Evolutionary conservation across 2,113 vertebrate species (phyloP).

Genomic region (Phaethon lepturus): DNA sequence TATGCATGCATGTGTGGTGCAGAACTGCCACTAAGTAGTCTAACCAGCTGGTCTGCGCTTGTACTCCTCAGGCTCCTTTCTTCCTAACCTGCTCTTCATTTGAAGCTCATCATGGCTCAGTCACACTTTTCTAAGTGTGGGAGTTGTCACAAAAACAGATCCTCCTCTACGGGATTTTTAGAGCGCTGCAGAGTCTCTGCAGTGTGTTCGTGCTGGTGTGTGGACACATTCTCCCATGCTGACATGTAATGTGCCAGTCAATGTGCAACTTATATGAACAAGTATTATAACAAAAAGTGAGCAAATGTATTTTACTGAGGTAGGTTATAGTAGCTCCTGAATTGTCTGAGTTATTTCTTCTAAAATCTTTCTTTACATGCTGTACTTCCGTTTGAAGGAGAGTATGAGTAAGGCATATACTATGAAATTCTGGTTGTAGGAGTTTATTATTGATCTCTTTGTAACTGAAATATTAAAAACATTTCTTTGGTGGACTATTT

Average conservation of each 20-base stretch:
- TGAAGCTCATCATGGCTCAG: not conserved
- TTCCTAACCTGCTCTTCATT: not conserved
- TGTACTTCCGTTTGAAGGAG: not conserved
- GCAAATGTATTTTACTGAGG: not conserved
- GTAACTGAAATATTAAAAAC: conserved; percentile 29
- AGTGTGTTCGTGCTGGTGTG: not conserved
- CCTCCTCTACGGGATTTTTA: not conserved
- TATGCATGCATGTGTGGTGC: not conserved
- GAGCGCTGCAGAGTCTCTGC: not conserved
- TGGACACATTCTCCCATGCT: not conserved
- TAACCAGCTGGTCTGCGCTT: not conserved
- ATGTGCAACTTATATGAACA: not conserved
- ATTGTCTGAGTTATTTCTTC: not conserved
- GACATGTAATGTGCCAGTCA: not conserved
- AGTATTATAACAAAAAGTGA: not conserved
- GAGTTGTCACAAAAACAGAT: not conserved
- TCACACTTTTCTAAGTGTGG: not conserved
- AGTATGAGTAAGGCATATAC: not conserved
- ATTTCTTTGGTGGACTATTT: conserved; percentile 41
- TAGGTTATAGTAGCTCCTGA: not conserved
- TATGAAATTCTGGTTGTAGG: conserved; percentile 30
- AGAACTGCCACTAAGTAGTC: not conserved
- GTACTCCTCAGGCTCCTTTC: not conserved
- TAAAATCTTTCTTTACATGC: not conserved
- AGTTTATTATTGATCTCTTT: conserved; percentile 16